Conservation (phyloP, 2,113 vertebrate species). For the Orcinus orca region DNA sequence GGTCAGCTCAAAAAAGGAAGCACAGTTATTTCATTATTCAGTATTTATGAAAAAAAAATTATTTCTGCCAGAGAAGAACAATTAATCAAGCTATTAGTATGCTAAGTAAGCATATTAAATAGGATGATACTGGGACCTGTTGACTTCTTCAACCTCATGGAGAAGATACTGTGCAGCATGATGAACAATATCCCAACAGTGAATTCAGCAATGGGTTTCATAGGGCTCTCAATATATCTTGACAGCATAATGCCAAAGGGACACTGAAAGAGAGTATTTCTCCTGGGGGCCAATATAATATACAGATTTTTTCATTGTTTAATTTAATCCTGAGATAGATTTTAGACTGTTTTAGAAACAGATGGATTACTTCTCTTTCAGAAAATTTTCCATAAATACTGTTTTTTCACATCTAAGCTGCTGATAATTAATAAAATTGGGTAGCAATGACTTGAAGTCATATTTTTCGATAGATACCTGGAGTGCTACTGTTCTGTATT, state of each 20-base stretch:
- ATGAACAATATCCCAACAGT: background rate
- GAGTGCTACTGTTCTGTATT: background rate
- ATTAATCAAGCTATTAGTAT: background rate
- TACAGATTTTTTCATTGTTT: background rate
- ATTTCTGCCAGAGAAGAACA: background rate
- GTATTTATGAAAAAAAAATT: background rate
- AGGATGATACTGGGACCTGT: background rate
- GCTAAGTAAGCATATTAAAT: background rate
- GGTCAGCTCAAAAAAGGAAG: background rate
- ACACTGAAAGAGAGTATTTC: background rate
- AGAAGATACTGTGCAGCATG: background rate
- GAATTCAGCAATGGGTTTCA: background rate
- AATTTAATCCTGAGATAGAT: background rate
- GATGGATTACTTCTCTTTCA: background rate
- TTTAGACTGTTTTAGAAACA: slow-evolving; percentile 11
- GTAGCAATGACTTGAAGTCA: background rate
- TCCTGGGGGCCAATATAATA: background rate
- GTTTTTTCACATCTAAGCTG: background rate
- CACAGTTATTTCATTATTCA: background rate
- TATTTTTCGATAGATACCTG: background rate
- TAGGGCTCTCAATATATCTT: background rate
- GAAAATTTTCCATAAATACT: background rate
- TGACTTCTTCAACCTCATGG: background rate
- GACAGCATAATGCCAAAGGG: background rate
- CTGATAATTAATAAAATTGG: background rate